Evolutionary conservation across 2,888 invertebrate genomes (phyloP).

Genomic region (Girardia tigrina): DNA sequence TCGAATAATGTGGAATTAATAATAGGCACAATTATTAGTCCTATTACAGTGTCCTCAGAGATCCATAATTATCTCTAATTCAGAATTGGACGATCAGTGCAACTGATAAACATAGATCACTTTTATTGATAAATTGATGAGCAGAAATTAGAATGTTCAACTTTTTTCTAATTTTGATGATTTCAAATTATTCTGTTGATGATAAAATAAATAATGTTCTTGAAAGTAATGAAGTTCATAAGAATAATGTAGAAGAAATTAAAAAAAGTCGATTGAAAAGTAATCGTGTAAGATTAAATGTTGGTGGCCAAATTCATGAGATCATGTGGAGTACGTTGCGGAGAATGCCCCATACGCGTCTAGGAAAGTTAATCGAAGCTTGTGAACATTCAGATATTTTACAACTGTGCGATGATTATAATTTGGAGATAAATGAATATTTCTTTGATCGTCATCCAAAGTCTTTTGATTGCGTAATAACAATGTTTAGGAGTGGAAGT

Average conservation of each 20-base stretch:
- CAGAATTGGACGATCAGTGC: conserved; percentile 5
- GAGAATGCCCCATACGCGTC: conserved; percentile 78
- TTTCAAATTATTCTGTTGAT: not conserved
- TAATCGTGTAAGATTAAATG: conserved; percentile 76
- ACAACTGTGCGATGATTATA: conserved; percentile 92
- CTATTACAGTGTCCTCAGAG: conserved; percentile 20
- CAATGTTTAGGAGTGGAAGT: conserved; percentile 89
- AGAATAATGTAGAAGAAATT: not conserved
- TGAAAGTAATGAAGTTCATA: not conserved
- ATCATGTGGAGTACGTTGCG: conserved; percentile 85
- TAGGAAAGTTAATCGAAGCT: conserved; percentile 59
- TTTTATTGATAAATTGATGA: conserved; percentile 10
- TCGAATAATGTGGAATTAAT: not conserved
- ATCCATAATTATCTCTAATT: conserved; percentile 20
- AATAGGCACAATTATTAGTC: conserved; percentile 18
- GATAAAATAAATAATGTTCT: not conserved
- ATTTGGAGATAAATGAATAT: conserved; percentile 87
- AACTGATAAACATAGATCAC: not conserved
- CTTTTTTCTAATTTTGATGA: conserved; percentile 6
- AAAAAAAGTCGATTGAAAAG: not conserved
- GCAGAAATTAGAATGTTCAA: not conserved
- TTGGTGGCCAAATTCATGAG: conserved; percentile 83
- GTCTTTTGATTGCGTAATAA: conserved; percentile 84
- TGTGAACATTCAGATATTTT: conserved; percentile 28
- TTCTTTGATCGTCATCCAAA: conserved; percentile 96